Base-by-base conservation (phyloP, 2,888 invertebrate genomes). In the Sphaerophoria taeniata region DNA sequence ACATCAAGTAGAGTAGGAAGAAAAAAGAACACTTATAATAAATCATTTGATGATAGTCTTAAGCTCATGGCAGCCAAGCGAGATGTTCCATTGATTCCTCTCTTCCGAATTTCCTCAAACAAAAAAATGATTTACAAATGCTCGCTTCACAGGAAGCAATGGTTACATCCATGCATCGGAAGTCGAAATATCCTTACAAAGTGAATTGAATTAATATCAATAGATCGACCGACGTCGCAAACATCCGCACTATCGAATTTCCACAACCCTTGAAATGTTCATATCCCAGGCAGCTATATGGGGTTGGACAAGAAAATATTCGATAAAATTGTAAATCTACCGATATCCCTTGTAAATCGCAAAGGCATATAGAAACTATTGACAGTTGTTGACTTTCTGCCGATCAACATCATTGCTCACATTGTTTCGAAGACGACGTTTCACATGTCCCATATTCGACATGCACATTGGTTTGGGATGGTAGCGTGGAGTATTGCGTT, bases 201-300 rank as follows among this genome's bases (percentile, higher is more conserved):
- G 85, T 81, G 85, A 81, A 85, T 85, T 85, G 85, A 85, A 85
- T 85, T 85, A 85, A 85, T 85, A 80, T 85, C 85, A 85, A 85
- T 85, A 80, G 85, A 58, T 81, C 80, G 81, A 77, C 80, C 69
- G 81, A 70, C 72, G 81, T 77, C 81, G 56, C 80, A 61, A 80
- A 61, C 51, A 80, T 80, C 76, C 85, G 72, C 69, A 76, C 75
- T 72, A 73, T 72, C 56, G 58, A 67, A 70, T 73, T 14, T 78
- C 24, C 70, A 78, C 36, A 39, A 24, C 84, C 79, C 67, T 56
- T 16, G 39, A 24, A 16, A 6, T 1, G 9, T 2, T 12, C 9
- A 16, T 16, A 16, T 49, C 16, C 2, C 49, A 45, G 1, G 24
- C 24, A 24, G 24, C 24, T 24, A 24, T 24, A 72, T 60, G 76